Base-by-base conservation (phyloP, 2,797 vertebrate species). In the Dryobates pubescens region DNA sequence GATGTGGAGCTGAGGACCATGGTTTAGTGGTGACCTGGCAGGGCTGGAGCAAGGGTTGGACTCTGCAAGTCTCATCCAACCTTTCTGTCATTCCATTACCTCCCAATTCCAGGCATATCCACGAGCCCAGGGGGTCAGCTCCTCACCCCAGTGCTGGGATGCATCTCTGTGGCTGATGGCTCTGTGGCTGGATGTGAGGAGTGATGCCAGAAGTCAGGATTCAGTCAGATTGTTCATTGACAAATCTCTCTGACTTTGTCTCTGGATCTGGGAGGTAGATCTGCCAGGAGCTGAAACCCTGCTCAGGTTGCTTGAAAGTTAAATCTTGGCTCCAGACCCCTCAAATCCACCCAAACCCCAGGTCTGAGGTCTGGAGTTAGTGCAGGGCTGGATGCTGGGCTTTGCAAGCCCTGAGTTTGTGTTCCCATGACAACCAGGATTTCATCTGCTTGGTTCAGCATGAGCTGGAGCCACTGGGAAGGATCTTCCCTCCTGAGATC, bases 401-500 rank as follows among this genome's bases (percentile, higher is more conserved):
- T 84, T 94, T 93, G 84, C 84, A 68, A 89, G 91, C 86, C 79
- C 80, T 3, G 91, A 86, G 77, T 95, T 94, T 84, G 51, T 13
- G 94, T 96, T 96, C 65, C 95, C 83, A 93, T 94, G 78, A 86
- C 88, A 96, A 96, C 92, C 6, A 26, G 93, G 92, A 95, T 93
- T 93, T 96, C 95, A 95, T 94, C 91, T 68, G 84, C 88, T 36
- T 74, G 58, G 45, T 86, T 92, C 15, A 29, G 80, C 1, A 15
- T 1, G 43, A 69, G 71, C 61, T 41, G 75, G 90, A 90, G 85
- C 87, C 22, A 3, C 63, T 10, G n/a, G 92, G 88, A 93, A 94
- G 83, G 88, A 6, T 56, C 67, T 75, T 86, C 47, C 32, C 80
- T 89, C 73, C 32, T 1, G 17, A 72, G 79, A 38, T 67, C 36